Percentiles rank a stretch among this genome's conserved stretches.
Conservation (phyloP, 2,113 vertebrate species). For the Tautogolabrus adspersus region DNA sequence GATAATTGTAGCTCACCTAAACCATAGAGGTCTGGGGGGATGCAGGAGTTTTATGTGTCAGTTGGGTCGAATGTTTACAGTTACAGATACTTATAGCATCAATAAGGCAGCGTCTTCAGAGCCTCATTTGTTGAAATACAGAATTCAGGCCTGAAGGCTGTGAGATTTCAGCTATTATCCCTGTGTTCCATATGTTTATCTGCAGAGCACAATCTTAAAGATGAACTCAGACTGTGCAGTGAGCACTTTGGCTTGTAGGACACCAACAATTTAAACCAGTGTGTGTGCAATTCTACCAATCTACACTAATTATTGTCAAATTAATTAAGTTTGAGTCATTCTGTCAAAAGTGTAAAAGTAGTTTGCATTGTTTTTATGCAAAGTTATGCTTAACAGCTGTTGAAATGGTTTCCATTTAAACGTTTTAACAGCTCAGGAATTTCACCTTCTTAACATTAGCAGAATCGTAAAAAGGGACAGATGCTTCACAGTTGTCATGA, state of each 20-base stretch:
- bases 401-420: no score
- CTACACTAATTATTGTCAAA: constrained; percentile 5
- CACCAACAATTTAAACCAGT: constrained; percentile 29
- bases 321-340: not conserved
- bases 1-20: not conserved
- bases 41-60: constrained; percentile 5
- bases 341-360: no score
- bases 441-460: no score
- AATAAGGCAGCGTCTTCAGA: constrained; percentile 43
- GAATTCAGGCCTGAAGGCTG: constrained; percentile 57
- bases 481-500: no score
- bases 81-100: constrained; percentile 33
- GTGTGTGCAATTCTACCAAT: not conserved
- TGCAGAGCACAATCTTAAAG: constrained; percentile 34
- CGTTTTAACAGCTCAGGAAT: no score
- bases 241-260: constrained; percentile 8
- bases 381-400: no score
- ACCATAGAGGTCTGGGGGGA: constrained; percentile 2
- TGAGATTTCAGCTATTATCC: constrained; percentile 61
- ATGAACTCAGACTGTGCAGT: constrained; percentile 20
- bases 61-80: constrained; percentile 30
- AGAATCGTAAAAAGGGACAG: no score
- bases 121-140: constrained; percentile 59
- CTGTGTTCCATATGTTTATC: constrained; percentile 46
- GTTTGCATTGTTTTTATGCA: no score